Conservation (phyloP, 1,140 invertebrate species). For the Samia ricini region DNA sequence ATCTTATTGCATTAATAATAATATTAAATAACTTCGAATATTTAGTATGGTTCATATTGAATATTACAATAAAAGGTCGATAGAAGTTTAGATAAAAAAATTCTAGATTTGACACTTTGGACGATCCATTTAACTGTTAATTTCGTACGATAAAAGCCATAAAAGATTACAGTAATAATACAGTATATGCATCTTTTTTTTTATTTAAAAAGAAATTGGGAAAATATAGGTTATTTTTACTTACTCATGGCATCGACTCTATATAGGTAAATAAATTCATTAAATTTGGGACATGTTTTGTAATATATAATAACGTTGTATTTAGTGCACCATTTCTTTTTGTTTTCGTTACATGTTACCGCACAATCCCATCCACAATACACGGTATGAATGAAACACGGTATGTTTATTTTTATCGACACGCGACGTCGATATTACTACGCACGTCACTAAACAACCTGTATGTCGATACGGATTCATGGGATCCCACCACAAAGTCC, state of each 20-base stretch:
- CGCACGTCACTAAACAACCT: constrained; percentile 22
- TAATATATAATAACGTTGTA: constrained; percentile 52
- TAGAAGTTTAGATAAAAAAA: too few relatives aligned
- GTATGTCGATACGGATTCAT: constrained; percentile 56
- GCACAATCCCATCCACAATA: constrained; percentile 68
- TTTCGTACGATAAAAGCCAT: too few relatives aligned
- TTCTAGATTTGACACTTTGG: too few relatives aligned
- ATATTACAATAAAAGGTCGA: too few relatives aligned
- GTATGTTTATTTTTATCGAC: not conserved
- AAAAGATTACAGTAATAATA: too few relatives aligned
- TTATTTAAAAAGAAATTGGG: too few relatives aligned
- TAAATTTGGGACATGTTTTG: not conserved
- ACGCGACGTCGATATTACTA: constrained; percentile 30
- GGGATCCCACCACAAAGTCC: constrained; percentile 70
- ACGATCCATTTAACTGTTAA: too few relatives aligned
- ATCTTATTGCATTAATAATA: too few relatives aligned
- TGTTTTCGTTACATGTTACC: constrained; percentile 76
- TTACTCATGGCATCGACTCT: not conserved
- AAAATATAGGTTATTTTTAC: not conserved
- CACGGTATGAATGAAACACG: constrained; percentile 33
- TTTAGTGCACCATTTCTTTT: constrained; percentile 77
- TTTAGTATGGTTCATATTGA: too few relatives aligned
- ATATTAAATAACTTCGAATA: too few relatives aligned
- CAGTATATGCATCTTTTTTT: too few relatives aligned
- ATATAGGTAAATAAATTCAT: too few relatives aligned